phyloP scores from a whole-genome alignment of 64 coral and sea anemone species.

The Montipora capricornis region DNA sequence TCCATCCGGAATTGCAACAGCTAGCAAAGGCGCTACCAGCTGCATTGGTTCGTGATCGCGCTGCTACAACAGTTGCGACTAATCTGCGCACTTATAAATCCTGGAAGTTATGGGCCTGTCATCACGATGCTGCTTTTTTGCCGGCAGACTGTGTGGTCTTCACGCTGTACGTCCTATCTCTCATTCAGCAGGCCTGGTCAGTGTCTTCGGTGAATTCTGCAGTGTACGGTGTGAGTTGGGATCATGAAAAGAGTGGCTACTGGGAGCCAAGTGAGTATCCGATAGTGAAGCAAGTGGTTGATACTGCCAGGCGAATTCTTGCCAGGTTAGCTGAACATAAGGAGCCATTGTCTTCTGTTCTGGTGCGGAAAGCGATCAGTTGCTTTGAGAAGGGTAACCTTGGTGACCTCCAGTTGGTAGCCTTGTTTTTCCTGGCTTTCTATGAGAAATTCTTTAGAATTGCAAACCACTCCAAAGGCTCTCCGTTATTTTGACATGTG shows the following conservation, averaged over 20 bases:
- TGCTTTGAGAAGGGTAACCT: conserved; percentile 22
- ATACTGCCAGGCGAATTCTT: conserved; percentile 51
- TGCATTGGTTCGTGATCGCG: conserved; percentile 41
- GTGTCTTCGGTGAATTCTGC: conserved; percentile 55
- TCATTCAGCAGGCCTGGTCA: conserved; percentile 28
- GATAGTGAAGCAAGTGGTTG: conserved; percentile 16
- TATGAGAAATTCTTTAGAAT: conserved; percentile 57
- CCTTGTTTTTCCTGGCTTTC: conserved; percentile 30
- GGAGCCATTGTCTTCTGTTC: too few relatives aligned
- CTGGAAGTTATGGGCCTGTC: conserved; percentile 24
- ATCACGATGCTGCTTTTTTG: neutral
- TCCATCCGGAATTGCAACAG: neutral
- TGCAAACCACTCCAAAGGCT: conserved; percentile 21
- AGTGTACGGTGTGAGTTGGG: conserved; percentile 50
- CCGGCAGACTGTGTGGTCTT: conserved; percentile 42
- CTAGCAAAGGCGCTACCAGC: neutral
- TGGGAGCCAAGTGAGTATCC: conserved; percentile 19
- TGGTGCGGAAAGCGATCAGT: neutral
- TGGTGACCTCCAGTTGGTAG: conserved; percentile 23
- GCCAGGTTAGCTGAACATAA: neutral
- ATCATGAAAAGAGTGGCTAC: conserved; percentile 40
- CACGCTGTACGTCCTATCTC: conserved; percentile 47
- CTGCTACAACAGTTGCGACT: neutral
- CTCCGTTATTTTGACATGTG: neutral
- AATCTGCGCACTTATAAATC: conserved; percentile 10